Percentiles rank a stretch among this genome's conserved stretches.
phyloP scores from a whole-genome alignment of 2,797 vertebrate species.

The Poeciliopsis turneri region DNA sequence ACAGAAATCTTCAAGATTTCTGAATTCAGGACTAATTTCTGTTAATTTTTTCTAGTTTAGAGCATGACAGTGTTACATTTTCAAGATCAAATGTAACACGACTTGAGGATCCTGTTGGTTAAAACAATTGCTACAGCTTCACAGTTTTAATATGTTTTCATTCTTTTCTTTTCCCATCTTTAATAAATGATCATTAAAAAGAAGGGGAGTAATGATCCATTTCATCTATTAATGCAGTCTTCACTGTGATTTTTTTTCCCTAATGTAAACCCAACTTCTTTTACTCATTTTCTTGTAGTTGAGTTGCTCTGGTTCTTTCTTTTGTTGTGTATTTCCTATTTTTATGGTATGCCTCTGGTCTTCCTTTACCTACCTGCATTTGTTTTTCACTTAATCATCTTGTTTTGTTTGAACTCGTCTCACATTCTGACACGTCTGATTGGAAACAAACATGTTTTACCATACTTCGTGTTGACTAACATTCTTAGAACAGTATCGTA shows the following conservation, averaged over 20 bases:
- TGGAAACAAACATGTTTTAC: slow-evolving; percentile 2
- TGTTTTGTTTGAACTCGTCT: neutral
- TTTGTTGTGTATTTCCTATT: neutral
- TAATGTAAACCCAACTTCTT: neutral
- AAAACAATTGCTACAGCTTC: neutral
- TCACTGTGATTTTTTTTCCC: neutral
- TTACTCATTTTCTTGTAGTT: neutral
- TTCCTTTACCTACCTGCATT: neutral
- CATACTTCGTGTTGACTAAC: neutral
- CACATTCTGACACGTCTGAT: neutral
- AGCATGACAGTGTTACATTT: neutral
- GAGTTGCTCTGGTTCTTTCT: neutral
- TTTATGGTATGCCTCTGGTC: neutral
- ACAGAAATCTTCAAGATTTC: neutral
- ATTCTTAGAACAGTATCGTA: neutral
- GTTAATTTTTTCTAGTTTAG: neutral
- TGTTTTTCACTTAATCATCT: neutral
- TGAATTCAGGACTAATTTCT: neutral
- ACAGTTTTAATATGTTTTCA: neutral
- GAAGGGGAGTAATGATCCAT: no score
- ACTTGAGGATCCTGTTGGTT: neutral
- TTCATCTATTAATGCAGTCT: neutral
- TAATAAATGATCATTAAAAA: neutral
- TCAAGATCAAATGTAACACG: neutral
- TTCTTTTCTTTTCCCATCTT: neutral